phyloP scores from a whole-genome alignment of 2,797 vertebrate species.

The Paratrypauchen microcephalus region DNA sequence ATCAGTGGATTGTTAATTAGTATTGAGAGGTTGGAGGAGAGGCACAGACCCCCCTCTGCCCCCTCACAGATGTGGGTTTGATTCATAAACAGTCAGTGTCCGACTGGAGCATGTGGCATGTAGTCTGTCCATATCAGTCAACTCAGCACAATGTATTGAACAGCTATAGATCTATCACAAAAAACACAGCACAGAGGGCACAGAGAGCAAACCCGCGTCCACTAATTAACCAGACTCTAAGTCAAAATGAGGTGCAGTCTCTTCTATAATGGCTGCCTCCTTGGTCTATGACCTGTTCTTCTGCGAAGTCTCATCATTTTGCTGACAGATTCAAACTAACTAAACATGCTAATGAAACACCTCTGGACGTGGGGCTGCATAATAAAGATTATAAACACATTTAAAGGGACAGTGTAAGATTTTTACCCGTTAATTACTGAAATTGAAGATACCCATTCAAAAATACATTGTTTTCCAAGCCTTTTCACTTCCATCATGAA shows the following conservation, averaged over 20 bases:
- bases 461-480: too few species aligned
- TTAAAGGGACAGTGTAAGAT: too few species aligned
- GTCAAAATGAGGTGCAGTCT: constrained; percentile 4
- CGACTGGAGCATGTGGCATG: constrained; percentile 50
- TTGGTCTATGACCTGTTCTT: constrained; percentile 12
- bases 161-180: constrained; percentile 30
- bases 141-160: constrained; percentile 41
- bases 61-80: constrained; percentile 78
- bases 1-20: constrained; percentile 80
- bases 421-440: too few species aligned
- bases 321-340: constrained; percentile 9
- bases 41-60: constrained; percentile 68
- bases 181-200: constrained; percentile 18
- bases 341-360: constrained; percentile 12
- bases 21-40: constrained; percentile 79
- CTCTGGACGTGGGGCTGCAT: constrained; percentile 16
- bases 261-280: constrained; percentile 7
- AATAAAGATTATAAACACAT: constrained; percentile 15
- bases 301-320: constrained; percentile 6
- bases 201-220: neutral
- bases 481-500: too few species aligned
- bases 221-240: constrained; percentile 1
- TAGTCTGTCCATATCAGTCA: constrained; percentile 49
- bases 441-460: too few species aligned
- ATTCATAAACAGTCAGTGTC: constrained; percentile 65